A percentile compares a stretch with the other conserved stretches of the same genome.
Conservation (phyloP, 2,113 vertebrate species). For the Eidolon helvum region DNA sequence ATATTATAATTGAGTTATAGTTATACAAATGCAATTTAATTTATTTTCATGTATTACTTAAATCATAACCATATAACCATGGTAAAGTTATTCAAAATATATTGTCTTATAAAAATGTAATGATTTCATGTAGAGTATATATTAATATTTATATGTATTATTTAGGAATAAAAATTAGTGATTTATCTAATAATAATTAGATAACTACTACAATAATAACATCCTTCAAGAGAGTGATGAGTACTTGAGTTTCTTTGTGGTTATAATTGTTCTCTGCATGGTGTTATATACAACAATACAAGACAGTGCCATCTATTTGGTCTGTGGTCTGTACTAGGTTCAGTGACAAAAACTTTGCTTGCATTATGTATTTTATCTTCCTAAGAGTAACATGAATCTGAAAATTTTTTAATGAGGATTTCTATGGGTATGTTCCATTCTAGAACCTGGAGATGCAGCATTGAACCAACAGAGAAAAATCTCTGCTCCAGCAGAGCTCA, state of each 20-base stretch:
- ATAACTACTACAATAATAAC: not conserved
- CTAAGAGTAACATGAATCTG: not conserved
- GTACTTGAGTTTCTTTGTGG: not conserved
- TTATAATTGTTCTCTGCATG: not conserved
- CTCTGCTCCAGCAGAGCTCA: not conserved
- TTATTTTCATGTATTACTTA: constrained; percentile 15
- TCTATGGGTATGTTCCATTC: not conserved
- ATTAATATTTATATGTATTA: not conserved
- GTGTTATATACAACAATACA: not conserved
- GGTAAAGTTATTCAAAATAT: constrained; percentile 32
- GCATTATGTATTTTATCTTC: not conserved
- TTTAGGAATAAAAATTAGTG: not conserved
- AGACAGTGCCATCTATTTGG: not conserved
- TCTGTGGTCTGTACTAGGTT: not conserved
- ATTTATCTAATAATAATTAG: not conserved
- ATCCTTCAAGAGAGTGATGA: not conserved
- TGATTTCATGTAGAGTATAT: not conserved
- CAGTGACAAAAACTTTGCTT: not conserved
- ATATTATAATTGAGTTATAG: constrained; percentile 27
- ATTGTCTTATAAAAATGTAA: not conserved
- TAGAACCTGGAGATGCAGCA: not conserved
- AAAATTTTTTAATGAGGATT: not conserved
- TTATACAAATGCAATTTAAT: constrained; percentile 31
- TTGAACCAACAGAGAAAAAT: not conserved
- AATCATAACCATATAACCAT: not conserved